Percentiles rank a stretch among this genome's conserved stretches.
Evolutionary conservation across 2,113 vertebrate species (phyloP).

Genomic region (Orthonyx spaldingii): DNA sequence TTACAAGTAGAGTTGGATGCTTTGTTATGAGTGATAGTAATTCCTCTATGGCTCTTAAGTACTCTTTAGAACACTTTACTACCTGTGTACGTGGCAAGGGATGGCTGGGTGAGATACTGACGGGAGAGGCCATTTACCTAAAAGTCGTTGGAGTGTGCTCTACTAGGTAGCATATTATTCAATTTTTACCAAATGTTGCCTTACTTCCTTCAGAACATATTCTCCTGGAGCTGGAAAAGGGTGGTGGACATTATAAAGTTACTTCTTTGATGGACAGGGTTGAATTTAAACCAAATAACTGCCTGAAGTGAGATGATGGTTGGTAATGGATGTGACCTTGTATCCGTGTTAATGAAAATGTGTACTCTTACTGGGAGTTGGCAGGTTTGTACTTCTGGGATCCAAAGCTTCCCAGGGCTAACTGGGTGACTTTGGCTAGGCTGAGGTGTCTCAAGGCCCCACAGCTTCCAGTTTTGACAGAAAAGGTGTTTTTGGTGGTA

Average conservation of each 20-base stretch:
- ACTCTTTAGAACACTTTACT: background rate
- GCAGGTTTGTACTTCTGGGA: background rate
- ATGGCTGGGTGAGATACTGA: background rate
- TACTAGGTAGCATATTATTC: background rate
- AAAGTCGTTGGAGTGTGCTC: background rate
- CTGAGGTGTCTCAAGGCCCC: background rate
- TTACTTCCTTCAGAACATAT: background rate
- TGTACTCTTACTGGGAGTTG: background rate
- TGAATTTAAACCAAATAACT: background rate
- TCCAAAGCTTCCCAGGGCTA: background rate
- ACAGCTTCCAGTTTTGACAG: background rate
- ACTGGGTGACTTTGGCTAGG: background rate
- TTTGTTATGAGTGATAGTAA: background rate
- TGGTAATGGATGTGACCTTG: background rate
- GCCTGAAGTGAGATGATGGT: background rate
- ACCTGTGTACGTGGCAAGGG: background rate
- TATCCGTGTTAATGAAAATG: rapidly evolving
- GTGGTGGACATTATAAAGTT: background rate
- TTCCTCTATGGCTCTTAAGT: background rate
- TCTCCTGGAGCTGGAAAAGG: background rate
- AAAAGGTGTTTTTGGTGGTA: background rate
- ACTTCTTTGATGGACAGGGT: background rate
- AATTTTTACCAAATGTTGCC: background rate
- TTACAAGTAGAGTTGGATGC: background rate
- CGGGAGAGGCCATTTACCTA: background rate